A percentile compares a stretch with the other conserved stretches of the same genome.
phyloP scores from a whole-genome alignment of 2,888 invertebrate species.

The Teinopalpus imperialis region DNA sequence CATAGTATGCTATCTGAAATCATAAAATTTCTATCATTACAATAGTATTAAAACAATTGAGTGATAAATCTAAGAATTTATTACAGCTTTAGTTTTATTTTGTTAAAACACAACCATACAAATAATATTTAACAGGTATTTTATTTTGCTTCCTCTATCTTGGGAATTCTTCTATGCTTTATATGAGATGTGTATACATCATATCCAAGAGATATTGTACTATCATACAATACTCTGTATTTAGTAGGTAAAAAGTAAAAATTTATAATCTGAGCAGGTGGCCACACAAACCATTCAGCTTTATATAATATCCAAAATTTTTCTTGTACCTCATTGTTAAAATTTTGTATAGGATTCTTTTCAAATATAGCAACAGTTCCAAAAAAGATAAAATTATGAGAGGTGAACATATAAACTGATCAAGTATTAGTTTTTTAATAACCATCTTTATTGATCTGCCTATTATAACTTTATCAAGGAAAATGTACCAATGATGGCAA shows the following conservation, averaged over 20 bases:
- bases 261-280: conserved; percentile 95
- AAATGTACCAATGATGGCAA: conserved; percentile 93
- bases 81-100: background rate
- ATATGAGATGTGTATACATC: conserved; percentile 93
- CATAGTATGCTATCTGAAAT: conserved; percentile 53
- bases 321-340: conserved; percentile 84
- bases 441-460: conserved; percentile 85
- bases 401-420: conserved; percentile 93
- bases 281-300: conserved; percentile 96
- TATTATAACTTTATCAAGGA: conserved; percentile 87
- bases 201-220: conserved; percentile 91
- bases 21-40: conserved; percentile 24
- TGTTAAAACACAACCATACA: background rate
- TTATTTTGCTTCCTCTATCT: background rate
- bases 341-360: conserved; percentile 80
- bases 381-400: conserved; percentile 90
- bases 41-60: conserved; percentile 16
- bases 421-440: conserved; percentile 89
- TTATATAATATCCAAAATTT: conserved; percentile 90
- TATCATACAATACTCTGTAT: conserved; percentile 94
- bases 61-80: conserved; percentile 8
- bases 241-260: conserved; percentile 92
- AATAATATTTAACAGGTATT: background rate
- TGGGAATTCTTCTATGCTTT: conserved; percentile 75
- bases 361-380: conserved; percentile 88